Percentiles rank a stretch among this genome's conserved stretches.
These are phyloP conservation scores for Sussaba pulchella DNA, from an alignment of 2,888 invertebrate species.

Conservation along the genomic window DNA sequence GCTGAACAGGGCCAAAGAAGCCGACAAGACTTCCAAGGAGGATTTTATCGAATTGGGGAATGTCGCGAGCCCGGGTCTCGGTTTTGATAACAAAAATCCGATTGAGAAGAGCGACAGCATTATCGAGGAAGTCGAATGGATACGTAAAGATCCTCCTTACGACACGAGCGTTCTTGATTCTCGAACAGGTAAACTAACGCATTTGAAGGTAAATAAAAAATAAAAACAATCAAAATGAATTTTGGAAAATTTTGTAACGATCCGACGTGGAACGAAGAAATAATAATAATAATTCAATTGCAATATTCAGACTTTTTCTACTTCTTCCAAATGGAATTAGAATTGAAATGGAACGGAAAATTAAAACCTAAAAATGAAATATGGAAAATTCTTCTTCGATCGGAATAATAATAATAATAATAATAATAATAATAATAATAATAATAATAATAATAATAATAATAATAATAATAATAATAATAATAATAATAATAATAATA, in stretches of 20 bases:
- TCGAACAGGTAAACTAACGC: slow-evolving; percentile 57
- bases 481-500: no score
- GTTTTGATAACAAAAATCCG: slow-evolving; percentile 66
- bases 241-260: neutral
- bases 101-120: slow-evolving; percentile 66
- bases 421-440: no score
- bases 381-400: no score
- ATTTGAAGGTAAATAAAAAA: neutral
- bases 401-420: no score
- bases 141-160: slow-evolving; percentile 67
- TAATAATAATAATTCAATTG: no score
- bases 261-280: no score
- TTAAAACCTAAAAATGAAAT: no score
- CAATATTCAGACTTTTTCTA: no score
- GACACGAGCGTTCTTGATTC: slow-evolving; percentile 67
- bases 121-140: slow-evolving; percentile 76
- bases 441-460: no score
- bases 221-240: neutral
- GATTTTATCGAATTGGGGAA: slow-evolving; percentile 72
- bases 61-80: slow-evolving; percentile 65
- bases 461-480: no score
- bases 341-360: no score
- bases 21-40: slow-evolving; percentile 73
- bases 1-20: slow-evolving; percentile 77
- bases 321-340: no score